phyloP scores from a whole-genome alignment of 2,113 vertebrate genomes.

The Morone chrysops region DNA sequence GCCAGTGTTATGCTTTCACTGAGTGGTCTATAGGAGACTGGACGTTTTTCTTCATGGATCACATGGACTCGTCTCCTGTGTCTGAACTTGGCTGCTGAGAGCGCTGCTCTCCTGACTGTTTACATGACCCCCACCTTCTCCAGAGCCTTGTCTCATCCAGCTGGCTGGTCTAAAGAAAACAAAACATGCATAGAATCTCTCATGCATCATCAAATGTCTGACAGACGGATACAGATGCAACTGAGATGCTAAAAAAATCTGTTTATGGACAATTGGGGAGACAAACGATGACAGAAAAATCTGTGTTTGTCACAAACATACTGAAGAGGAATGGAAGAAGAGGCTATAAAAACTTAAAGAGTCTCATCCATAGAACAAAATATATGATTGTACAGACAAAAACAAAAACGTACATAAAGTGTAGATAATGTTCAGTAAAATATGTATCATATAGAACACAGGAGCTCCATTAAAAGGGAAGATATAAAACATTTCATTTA shows the following conservation, averaged over 20 bases:
- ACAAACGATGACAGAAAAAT: not conserved
- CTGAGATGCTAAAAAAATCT: not conserved
- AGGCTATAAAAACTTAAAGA: not conserved
- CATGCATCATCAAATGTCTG: not conserved
- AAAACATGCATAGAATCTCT: constrained; percentile 1
- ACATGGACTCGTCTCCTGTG: not conserved
- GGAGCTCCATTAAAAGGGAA: not conserved
- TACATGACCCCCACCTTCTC: constrained; percentile 20
- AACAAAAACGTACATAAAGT: not conserved
- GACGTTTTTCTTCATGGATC: not conserved
- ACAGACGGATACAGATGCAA: constrained; percentile 1
- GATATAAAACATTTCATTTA: not conserved
- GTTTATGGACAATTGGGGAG: not conserved
- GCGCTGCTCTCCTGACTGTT: constrained; percentile 9
- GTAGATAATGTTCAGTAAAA: too few species aligned
- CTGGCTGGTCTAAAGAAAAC: constrained; percentile 37
- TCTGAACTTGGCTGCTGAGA: not conserved
- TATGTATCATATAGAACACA: too few species aligned
- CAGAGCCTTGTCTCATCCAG: constrained; percentile 37
- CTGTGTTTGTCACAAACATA: not conserved
- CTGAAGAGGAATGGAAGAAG: not conserved
- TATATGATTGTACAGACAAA: not conserved
- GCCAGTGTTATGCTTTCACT: constrained; percentile 5
- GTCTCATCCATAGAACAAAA: not conserved
- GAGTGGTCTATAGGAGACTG: constrained; percentile 18